A percentile compares a stretch with the other conserved stretches of the same genome.
phyloP scores from a whole-genome alignment of 2,888 invertebrate species.

The Pseudococcus viburni region DNA sequence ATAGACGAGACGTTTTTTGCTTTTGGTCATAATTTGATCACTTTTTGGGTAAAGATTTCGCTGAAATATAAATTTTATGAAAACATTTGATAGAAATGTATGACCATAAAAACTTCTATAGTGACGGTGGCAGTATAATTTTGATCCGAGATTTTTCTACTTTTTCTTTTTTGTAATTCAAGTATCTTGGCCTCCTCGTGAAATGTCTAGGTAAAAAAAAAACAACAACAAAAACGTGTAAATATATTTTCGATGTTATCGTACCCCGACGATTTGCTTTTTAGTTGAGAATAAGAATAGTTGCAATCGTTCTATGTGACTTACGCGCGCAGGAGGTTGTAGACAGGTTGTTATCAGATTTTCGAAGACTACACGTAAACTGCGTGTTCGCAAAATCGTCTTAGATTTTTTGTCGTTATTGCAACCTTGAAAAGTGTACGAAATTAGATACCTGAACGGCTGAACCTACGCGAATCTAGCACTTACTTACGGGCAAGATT shows the following conservation, averaged over 20 bases:
- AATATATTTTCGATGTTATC: conserved; percentile 34
- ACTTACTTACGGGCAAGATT: not conserved
- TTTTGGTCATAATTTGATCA: too few relatives aligned
- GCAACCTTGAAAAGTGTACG: not conserved
- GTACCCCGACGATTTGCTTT: conserved; percentile 15
- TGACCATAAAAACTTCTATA: not conserved
- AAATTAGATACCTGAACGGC: not conserved
- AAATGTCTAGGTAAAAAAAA: not conserved
- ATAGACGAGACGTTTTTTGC: too few relatives aligned
- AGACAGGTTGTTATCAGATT: conserved; percentile 50
- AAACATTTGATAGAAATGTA: too few relatives aligned
- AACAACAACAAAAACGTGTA: not conserved
- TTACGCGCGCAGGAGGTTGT: conserved; percentile 14
- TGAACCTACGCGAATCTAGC: not conserved
- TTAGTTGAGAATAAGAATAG: conserved; percentile 21
- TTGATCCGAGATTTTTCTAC: not conserved
- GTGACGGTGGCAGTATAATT: not conserved
- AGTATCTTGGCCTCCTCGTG: not conserved
- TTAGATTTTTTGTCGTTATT: not conserved
- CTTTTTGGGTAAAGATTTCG: too few relatives aligned
- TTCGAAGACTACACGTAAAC: not conserved
- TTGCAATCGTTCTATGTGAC: not conserved
- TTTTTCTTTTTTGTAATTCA: not conserved
- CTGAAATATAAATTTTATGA: too few relatives aligned
- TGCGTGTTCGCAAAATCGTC: conserved; percentile 17